Base-by-base conservation (phyloP, 2,113 vertebrate species). In the Hippocampus abdominalis region DNA sequence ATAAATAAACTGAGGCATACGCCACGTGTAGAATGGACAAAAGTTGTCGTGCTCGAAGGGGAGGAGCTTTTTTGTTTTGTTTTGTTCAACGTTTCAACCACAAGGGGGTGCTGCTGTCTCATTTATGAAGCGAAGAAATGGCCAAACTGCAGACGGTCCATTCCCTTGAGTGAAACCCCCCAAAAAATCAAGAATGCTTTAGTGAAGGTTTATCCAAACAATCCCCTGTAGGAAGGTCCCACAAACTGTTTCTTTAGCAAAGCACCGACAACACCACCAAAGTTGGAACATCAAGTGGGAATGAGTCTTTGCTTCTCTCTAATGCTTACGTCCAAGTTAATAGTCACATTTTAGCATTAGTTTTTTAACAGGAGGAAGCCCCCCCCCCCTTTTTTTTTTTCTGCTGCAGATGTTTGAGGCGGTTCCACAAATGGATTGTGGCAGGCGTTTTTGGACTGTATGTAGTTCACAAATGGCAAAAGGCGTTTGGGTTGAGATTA, bases 91-190 rank as follows among this genome's bases (percentile, higher is more conserved):
- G 21, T 73, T 86, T 75, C 70, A 64, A 82, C 90, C 92, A 91
- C 88, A 83, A 92, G 92, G 87, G 89, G 91, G 64, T 83, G 89
- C 91, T 91, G 76, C 77, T 84, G 46, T 80, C 88, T 89, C 73
- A 90, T 68, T 87, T 70, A 87, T 84, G 73, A 74, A 64, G n/a
- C 40, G 48, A 46, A 64, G 1, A 23, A 40, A 44, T 2, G 16
- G 46, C 3, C 1, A 40, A 39, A n/a, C 2, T 25, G 13, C 62
- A 23, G 15, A 60, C 57, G 36, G 16, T 21, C 60, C 32, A n/a
- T 40, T 40, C 8, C 12, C 25, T 64, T 64, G 62, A 15, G 39
- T 64, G 15, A 44, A 46, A 64, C 27, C 40, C 27, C 40, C n/a
- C n/a, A n/a, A 64, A 46, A 44, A 64, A 46, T 1, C 12, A 27